A percentile compares a stretch with the other conserved stretches of the same genome.
Conservation (phyloP, 2,113 vertebrate genomes). For the Osmerus eperlanus region DNA sequence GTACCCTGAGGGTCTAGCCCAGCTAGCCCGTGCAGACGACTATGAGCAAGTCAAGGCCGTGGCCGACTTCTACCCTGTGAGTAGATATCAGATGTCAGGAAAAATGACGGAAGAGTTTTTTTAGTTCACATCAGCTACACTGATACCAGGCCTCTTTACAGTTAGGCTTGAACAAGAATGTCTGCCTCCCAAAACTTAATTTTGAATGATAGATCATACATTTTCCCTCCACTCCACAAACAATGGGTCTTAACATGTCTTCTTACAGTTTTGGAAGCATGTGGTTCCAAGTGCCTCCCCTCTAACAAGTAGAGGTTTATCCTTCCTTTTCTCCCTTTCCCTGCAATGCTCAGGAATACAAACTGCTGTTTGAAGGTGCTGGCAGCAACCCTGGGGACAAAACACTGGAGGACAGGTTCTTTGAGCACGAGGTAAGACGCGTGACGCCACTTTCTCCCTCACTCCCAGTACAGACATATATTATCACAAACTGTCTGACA, state of each 20-base stretch:
- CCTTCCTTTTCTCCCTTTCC: not conserved
- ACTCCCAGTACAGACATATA: too few species aligned
- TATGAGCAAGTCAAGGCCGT: slow-evolving; percentile 84
- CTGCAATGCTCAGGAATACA: slow-evolving; percentile 73
- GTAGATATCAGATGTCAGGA: slow-evolving; percentile 37
- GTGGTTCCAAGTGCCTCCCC: not conserved
- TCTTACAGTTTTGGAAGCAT: not conserved
- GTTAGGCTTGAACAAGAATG: too few species aligned
- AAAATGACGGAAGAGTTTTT: too few species aligned
- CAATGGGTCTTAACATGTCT: not conserved
- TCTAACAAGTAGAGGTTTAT: not conserved
- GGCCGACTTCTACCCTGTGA: slow-evolving; percentile 79
- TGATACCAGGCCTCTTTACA: too few species aligned
- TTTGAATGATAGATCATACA: too few species aligned
- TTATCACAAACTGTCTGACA: too few species aligned
- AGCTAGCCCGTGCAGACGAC: slow-evolving; percentile 80
- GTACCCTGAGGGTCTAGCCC: slow-evolving; percentile 78
- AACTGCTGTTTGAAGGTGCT: slow-evolving; percentile 78
- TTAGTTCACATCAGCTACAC: too few species aligned
- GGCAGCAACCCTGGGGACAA: slow-evolving; percentile 70
- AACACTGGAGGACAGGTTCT: slow-evolving; percentile 86
- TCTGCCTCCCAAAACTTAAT: too few species aligned
- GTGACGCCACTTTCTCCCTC: not conserved
- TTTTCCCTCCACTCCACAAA: not conserved
- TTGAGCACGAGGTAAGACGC: slow-evolving; percentile 82